These are phyloP conservation scores for Metopia argyrocephala DNA, from an alignment of 2,888 invertebrate genomes.

Conservation along the genomic window DNA sequence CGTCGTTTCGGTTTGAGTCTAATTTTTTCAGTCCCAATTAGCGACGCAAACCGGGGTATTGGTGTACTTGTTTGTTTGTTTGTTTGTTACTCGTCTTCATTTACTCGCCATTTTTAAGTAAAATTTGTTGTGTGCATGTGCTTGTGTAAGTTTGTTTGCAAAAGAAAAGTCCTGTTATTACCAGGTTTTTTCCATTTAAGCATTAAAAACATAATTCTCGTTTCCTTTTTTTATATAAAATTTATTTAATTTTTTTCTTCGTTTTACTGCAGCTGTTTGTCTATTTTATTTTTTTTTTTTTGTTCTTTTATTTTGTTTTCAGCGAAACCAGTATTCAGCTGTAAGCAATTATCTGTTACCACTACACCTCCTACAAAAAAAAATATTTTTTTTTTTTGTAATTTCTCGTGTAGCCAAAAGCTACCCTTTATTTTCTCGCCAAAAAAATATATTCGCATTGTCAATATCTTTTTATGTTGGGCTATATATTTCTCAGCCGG, in stretches of 20 bases:
- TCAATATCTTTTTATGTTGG: no score
- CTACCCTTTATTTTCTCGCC: neutral
- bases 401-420: conserved; percentile 8
- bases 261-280: no score
- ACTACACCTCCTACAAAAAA: neutral
- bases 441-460: no score
- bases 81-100: no score
- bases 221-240: conserved; percentile 13
- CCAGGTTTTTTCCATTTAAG: conserved; percentile 31
- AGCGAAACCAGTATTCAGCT: conserved; percentile 38
- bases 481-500: no score
- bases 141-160: conserved; percentile 1
- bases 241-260: conserved; percentile 1
- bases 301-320: conserved; percentile 18
- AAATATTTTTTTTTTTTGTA: neutral
- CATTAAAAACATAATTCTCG: conserved; percentile 11
- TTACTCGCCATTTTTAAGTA: neutral
- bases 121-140: conserved; percentile 20
- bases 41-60: no score
- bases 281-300: neutral
- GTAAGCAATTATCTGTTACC: conserved; percentile 44
- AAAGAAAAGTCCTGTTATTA: conserved; percentile 47
- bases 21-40: no score
- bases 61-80: no score
- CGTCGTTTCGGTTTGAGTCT: no score